phyloP scores from a whole-genome alignment of 2,113 vertebrate species.

The Cairina moschata region DNA sequence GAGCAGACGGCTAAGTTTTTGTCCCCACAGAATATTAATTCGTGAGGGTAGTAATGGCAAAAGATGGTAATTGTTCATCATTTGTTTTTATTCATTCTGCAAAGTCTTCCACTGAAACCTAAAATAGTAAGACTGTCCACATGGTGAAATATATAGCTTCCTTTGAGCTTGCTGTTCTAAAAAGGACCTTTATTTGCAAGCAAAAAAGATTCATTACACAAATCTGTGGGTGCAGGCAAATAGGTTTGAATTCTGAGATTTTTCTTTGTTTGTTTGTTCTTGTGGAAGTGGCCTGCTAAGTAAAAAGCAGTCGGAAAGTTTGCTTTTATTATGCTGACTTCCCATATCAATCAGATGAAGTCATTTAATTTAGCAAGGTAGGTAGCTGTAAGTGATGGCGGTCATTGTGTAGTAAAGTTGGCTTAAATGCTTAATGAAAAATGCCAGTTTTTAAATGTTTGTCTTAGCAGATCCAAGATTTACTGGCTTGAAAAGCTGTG shows the following conservation, averaged over 20 bases:
- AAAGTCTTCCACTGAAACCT: not conserved
- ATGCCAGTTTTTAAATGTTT: constrained; percentile 6
- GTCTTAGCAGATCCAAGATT: not conserved
- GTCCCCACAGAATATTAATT: not conserved
- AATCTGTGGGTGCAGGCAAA: not conserved
- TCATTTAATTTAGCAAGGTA: constrained; percentile 36
- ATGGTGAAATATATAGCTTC: not conserved
- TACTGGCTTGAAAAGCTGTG: not conserved
- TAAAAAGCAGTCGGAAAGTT: constrained; percentile 29
- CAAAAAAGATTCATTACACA: not conserved
- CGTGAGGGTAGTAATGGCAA: not conserved
- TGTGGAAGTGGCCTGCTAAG: not conserved
- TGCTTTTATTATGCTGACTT: not conserved
- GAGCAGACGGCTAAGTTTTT: not conserved
- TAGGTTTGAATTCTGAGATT: not conserved
- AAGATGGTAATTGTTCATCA: constrained; percentile 38
- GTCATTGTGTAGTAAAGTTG: not conserved
- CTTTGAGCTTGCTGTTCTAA: not conserved
- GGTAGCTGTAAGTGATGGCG: not conserved
- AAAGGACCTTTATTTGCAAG: not conserved
- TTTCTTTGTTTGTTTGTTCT: not conserved
- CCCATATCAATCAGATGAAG: not conserved
- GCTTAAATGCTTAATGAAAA: constrained; percentile 16
- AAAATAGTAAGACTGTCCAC: not conserved
- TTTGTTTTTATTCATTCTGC: constrained; percentile 37